Evolutionary conservation across 2,888 invertebrate genomes (phyloP).

Genomic region (Chymomyza procnemis): DNA sequence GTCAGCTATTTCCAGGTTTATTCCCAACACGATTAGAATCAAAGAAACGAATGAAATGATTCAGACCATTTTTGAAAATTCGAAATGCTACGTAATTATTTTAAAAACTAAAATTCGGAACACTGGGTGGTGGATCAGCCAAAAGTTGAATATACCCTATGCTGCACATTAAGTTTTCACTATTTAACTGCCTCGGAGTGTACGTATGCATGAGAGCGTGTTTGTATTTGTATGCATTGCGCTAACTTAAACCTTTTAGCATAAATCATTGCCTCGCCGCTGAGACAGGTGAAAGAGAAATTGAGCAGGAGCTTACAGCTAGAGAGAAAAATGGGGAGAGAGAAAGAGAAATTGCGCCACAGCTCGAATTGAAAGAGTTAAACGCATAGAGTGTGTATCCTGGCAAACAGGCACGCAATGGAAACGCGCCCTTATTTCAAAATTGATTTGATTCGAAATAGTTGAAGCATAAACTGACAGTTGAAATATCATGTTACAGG

Average conservation of each 20-base stretch:
- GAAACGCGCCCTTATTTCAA: conserved; percentile 42
- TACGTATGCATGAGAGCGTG: conserved; percentile 11
- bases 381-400: background rate
- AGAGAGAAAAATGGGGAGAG: no score
- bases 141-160: no score
- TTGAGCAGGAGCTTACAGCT: background rate
- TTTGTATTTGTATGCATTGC: conserved; percentile 8
- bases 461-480: conserved; percentile 69
- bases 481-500: conserved; percentile 69
- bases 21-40: no score
- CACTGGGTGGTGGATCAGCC: no score
- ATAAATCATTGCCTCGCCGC: conserved; percentile 58
- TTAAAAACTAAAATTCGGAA: no score
- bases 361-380: background rate
- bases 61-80: no score
- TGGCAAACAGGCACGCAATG: conserved; percentile 9
- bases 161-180: no score
- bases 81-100: no score
- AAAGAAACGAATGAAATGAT: no score
- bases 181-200: background rate
- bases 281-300: background rate
- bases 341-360: background rate
- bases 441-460: conserved; percentile 68
- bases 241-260: conserved; percentile 50
- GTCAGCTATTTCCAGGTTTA: no score